phyloP scores from a whole-genome alignment of 1,140 invertebrate species.

The Neelides sp. region DNA sequence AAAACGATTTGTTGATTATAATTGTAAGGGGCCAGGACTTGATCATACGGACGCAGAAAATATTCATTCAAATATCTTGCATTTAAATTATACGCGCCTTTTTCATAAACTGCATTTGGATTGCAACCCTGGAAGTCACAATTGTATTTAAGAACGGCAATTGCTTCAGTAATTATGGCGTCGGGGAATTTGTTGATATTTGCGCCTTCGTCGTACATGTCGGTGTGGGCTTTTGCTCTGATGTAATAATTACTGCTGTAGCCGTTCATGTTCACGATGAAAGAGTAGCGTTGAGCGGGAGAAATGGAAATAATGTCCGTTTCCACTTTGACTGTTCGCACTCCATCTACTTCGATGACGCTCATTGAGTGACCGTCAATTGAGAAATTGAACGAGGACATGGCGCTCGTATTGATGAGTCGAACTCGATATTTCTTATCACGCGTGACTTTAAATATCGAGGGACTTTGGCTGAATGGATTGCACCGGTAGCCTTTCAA shows the following conservation, averaged over 20 bases:
- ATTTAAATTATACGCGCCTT: neutral
- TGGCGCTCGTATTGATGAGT: slow-evolving; percentile 6
- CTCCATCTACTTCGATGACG: slow-evolving; percentile 20
- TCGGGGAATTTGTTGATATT: slow-evolving; percentile 3
- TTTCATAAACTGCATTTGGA: neutral
- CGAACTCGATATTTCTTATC: slow-evolving; percentile 14
- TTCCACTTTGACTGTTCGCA: neutral
- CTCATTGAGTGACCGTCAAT: slow-evolving; percentile 16
- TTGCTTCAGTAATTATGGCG: neutral
- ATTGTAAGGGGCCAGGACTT: neutral
- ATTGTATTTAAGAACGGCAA: neutral
- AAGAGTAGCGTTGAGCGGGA: slow-evolving; percentile 15
- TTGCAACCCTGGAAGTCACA: neutral
- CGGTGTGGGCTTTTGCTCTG: neutral
- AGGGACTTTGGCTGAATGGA: neutral
- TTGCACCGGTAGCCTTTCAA: neutral
- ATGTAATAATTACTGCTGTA: neutral
- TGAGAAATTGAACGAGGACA: slow-evolving; percentile 15
- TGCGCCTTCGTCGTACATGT: neutral
- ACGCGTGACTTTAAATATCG: slow-evolving; percentile 3
- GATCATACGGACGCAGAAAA: neutral
- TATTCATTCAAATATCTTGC: neutral
- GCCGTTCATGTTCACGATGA: slow-evolving; percentile 6
- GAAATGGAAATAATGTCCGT: slow-evolving; percentile 1
- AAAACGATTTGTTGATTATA: neutral